Evolutionary conservation across 2,888 invertebrate genomes (phyloP), one percentile per base, ranked within the genome.

Genomic region (Spodoptera exigua): DNA sequence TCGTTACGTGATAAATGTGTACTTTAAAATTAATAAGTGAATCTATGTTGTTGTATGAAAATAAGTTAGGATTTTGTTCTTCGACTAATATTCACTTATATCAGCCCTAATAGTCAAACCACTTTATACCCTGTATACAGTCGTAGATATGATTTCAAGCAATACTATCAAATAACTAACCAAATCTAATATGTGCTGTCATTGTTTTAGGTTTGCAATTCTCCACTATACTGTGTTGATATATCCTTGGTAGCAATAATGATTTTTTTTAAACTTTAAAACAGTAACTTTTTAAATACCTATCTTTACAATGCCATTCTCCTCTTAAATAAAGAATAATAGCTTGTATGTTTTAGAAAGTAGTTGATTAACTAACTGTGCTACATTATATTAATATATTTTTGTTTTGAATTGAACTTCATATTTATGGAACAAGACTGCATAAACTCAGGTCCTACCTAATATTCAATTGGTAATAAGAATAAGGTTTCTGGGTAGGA

Each of bases 231-330:
- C 21, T 17, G 36, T 27, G 5, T 27, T 27, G 35, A 46, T 13
- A 46, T 13, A 56, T 58, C 72, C 71, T 74, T 71, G 71, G n/a
- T 56, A 21, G 18, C 43, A 57, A 43, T 41, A 58, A 39, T 61
- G 46, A 41, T n/a, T n/a, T n/a, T n/a, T n/a, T n/a, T n/a, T n/a
- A n/a, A n/a, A n/a, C n/a, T n/a, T n/a, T n/a, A n/a, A n/a, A n/a
- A n/a, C n/a, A 63, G 69, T 66, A 58, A 61, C 36, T 69, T 61
- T 61, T 54, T 49, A 55, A 69, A 60, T 58, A 41, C 16, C 27
- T 54, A 41, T 18, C 27, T 54, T 51, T 40, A 59, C 74, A 80
- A 78, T 80, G 76, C 63, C 62, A 67, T 73, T 49, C 40, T 47
- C 44, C 58, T 51, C 40, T 48, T 59, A 56, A 53, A 53, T 51